Evolutionary conservation across 2,797 vertebrate species (phyloP), one percentile per base, ranked within the genome.

Genomic region (Pterois miles): DNA sequence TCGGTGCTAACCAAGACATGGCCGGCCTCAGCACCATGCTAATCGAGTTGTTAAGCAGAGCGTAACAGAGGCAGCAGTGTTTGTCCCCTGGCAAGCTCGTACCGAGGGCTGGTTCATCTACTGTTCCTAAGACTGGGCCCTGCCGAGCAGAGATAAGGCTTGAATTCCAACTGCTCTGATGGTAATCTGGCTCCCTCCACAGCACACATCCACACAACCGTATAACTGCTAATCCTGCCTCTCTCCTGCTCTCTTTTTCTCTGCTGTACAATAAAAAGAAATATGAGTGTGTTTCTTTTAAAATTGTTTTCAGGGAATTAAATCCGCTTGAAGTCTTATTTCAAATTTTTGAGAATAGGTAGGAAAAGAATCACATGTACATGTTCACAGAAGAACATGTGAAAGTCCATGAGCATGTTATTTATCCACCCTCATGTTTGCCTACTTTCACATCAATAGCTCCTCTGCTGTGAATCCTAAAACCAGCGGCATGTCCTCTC

Each of bases 81-180:
- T 89, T 91, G 87, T 82, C 80, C 86, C 64, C 76, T 71, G 14
- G 81, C 88, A 83, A 87, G 59, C 76, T 59, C 14, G 10, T 75
- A 91, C 86, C 83, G 74, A 70, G 29, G 71, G 78, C 86, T 79
- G 70, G 77, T 86, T 83, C 84, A 78, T 90, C 87, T 78, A 69
- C 82, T 74, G 86, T 80, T 88, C 73, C 76, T 80, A 58, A 78
- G 77, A 90, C 60, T 46, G 69, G 81, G 84, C 50, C 86, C 91
- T 94, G 93, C 82, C 81, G 74, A 86, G 80, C 78, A 71, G 78
- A 93, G 94, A 95, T 94, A 94, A 94, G 92, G 86, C 78, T 82
- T 85, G 85, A 90, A 92, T 92, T 93, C 89, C 87, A 89, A 91
- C 91, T 80, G 88, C 89, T 85, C 84, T 86, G 93, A 94, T 94